Conservation (phyloP, 23 tunicate species). For the Trididemnum nubilum region DNA sequence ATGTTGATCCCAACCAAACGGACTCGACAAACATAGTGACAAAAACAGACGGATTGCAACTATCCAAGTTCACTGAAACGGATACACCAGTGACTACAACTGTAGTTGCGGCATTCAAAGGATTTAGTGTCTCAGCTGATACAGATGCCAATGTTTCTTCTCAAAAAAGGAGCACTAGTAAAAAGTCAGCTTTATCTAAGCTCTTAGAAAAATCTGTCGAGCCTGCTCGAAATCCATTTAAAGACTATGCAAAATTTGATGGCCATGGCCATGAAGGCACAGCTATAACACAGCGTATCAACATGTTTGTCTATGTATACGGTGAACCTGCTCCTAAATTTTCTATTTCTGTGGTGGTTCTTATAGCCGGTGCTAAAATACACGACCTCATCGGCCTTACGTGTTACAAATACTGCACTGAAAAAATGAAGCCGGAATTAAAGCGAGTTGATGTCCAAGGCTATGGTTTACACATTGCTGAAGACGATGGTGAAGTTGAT, state of each 20-base stretch:
- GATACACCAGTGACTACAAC: background rate
- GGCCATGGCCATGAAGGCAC: constrained; percentile 72
- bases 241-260: constrained; percentile 83
- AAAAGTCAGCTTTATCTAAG: constrained; percentile 49
- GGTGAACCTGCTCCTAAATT: constrained; percentile 58
- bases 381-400: constrained; percentile 73
- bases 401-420: constrained; percentile 65
- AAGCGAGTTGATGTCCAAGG: constrained; percentile 60
- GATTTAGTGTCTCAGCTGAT: constrained; percentile 1
- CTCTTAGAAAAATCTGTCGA: constrained; percentile 38
- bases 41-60: background rate
- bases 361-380: constrained; percentile 63
- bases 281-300: constrained; percentile 41
- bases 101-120: constrained; percentile 14
- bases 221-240: constrained; percentile 56
- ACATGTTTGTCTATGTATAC: constrained; percentile 70
- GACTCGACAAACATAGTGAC: background rate
- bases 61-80: background rate
- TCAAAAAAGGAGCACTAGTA: background rate
- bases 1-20: background rate
- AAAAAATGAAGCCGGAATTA: constrained; percentile 49
- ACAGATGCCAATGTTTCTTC: background rate
- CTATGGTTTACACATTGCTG: constrained; percentile 58
- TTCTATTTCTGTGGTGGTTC: constrained; percentile 53
- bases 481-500: constrained; percentile 93